phyloP scores from a whole-genome alignment of 2,797 vertebrate species.

The Clarias pachynema region DNA sequence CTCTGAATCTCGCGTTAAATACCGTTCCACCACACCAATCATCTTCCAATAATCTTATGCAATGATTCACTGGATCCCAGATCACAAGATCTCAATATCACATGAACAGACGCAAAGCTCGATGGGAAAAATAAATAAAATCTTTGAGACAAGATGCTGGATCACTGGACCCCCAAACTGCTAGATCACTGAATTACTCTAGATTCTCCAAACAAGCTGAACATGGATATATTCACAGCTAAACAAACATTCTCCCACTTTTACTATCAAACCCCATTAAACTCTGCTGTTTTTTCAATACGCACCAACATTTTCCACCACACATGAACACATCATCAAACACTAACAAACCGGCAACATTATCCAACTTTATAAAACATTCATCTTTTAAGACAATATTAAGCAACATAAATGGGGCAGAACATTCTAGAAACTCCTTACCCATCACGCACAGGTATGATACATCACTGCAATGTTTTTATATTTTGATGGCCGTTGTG shows the following conservation, averaged over 20 bases:
- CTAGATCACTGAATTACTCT: not conserved
- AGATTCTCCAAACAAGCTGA: not conserved
- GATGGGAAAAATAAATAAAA: too few relatives aligned
- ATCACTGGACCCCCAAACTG: not conserved
- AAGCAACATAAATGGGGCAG: not conserved
- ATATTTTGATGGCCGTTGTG: slow-evolving; percentile 12
- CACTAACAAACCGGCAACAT: not conserved
- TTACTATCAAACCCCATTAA: not conserved
- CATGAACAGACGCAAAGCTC: too few relatives aligned
- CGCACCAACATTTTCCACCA: not conserved
- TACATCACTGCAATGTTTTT: not conserved
- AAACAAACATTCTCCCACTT: not conserved
- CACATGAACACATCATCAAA: not conserved
- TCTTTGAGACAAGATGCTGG: not conserved
- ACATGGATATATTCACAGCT: not conserved
- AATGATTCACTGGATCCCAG: not conserved
- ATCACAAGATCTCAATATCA: not conserved
- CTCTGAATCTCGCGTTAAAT: not conserved
- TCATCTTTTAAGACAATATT: not conserved
- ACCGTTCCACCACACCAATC: not conserved
- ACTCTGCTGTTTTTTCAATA: not conserved
- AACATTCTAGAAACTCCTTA: not conserved
- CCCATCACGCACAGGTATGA: not conserved
- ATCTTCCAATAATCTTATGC: not conserved
- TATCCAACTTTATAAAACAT: not conserved